phyloP scores from a whole-genome alignment of 2,113 vertebrate genomes.

The Sinocyclocheilus grahami region DNA sequence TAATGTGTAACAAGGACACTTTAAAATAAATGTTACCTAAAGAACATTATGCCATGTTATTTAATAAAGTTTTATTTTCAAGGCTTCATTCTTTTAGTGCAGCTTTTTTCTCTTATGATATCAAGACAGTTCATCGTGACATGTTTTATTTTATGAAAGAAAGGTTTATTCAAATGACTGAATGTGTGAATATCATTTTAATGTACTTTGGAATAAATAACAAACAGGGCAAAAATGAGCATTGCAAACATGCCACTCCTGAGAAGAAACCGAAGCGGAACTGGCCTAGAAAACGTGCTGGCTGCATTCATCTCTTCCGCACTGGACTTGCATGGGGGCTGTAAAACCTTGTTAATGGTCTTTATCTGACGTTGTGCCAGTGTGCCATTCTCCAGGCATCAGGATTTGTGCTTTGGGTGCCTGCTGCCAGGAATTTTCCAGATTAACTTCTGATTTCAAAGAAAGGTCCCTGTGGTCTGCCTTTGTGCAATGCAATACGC shows the following conservation, averaged over 20 bases:
- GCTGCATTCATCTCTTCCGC: constrained; percentile 28
- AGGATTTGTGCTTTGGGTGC: constrained; percentile 39
- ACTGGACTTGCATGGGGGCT: constrained; percentile 23
- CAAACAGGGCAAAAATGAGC: neutral
- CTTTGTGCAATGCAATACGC: constrained; percentile 44
- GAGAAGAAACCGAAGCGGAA: constrained; percentile 7
- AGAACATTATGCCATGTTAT: too few relatives aligned
- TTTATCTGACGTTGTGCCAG: constrained; percentile 45
- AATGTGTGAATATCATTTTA: neutral
- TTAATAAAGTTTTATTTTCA: neutral
- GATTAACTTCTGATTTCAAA: constrained; percentile 57
- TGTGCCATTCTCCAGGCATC: constrained; percentile 3
- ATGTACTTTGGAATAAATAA: neutral
- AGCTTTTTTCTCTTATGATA: neutral
- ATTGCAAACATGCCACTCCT: constrained; percentile 2
- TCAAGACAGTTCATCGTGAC: too few relatives aligned
- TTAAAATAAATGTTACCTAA: too few relatives aligned
- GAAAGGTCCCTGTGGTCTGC: constrained; percentile 38
- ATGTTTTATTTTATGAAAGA: neutral
- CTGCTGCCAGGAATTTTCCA: constrained; percentile 40
- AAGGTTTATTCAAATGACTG: neutral
- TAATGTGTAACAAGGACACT: too few relatives aligned
- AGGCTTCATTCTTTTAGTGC: neutral
- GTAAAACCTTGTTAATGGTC: constrained; percentile 34
- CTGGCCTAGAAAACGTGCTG: constrained; percentile 3